Conservation (phyloP, 2,113 vertebrate species). For the Catharus fuscescens region DNA sequence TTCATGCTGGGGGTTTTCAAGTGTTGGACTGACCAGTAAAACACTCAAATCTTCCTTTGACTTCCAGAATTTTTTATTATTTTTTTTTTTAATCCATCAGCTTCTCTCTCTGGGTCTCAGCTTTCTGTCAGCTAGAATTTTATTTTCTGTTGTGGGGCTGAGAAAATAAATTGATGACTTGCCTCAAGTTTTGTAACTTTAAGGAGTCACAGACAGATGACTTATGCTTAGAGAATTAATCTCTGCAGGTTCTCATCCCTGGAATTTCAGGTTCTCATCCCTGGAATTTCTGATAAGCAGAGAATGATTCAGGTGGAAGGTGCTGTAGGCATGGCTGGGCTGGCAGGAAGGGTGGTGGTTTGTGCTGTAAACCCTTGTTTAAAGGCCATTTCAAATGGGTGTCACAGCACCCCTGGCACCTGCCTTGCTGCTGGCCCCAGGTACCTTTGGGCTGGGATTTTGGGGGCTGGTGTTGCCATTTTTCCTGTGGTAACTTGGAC, state of each 20-base stretch:
- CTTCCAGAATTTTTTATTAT: background rate
- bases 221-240: background rate
- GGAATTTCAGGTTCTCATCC: no score
- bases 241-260: no score
- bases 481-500: fast-evolving
- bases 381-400: background rate
- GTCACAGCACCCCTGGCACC: background rate
- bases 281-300: background rate
- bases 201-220: background rate
- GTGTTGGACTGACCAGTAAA: background rate
- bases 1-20: background rate
- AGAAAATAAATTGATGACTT: background rate
- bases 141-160: background rate
- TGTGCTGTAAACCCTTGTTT: background rate
- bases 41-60: background rate
- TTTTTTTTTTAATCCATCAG: background rate
- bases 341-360: background rate
- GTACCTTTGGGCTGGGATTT: background rate
- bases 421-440: background rate
- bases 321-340: background rate
- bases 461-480: background rate
- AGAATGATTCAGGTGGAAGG: background rate
- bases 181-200: background rate
- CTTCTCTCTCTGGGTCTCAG: background rate
- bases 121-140: background rate